Evolutionary conservation across 30 jellyfish, hydroid and myxozoan genomes (phyloP), one percentile per base, ranked within the genome.

Genomic region (Hydractinia symbiolongicarpus): DNA sequence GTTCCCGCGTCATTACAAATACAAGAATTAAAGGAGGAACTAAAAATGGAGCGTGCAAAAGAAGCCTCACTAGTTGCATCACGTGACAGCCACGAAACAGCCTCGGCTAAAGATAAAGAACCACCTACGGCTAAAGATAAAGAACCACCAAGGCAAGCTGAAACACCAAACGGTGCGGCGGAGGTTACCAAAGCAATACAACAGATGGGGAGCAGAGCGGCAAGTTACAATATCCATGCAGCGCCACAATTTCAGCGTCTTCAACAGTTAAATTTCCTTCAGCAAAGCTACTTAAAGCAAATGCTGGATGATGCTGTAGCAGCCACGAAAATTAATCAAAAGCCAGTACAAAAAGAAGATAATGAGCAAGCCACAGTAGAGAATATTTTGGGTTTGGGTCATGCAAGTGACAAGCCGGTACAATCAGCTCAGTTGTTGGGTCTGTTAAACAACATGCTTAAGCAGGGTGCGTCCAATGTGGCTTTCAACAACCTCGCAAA

Each of bases 1-100:
- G 85, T 77, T 53, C 85, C 85, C 9, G 62, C 85, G 9, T 66
- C 83, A 4, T 8, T 61, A 9, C 87, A 79, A 66, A 79, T 79
- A 19, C 55, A 61, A 10, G 81, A 50, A 10, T 79, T 79, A 54
- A 52, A 61, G 73, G 87, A 62, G 0, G 74, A 61, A 5, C 64
- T 79, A 51, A 62, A 66, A 79, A 84, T 61, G 30, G 85, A 52
- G 21, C 40, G 44, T 17, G 76, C 61, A 7, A 16, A 77, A 55
- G 54, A 54, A 6, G 83, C 83, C 66, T 67, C 62, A 30, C 9
- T 6, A 44, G 66, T 50, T 13, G 68, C 68, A 16, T 74, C 68
- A 10, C 51, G 5, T 54, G 83, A 74, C 51, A 74, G 44, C 7
- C 62, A 74, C 20, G 54, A 74, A 74, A 58, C 83, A 74, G 66